Conservation (phyloP, 2,113 vertebrate species). For the Cervus canadensis region DNA sequence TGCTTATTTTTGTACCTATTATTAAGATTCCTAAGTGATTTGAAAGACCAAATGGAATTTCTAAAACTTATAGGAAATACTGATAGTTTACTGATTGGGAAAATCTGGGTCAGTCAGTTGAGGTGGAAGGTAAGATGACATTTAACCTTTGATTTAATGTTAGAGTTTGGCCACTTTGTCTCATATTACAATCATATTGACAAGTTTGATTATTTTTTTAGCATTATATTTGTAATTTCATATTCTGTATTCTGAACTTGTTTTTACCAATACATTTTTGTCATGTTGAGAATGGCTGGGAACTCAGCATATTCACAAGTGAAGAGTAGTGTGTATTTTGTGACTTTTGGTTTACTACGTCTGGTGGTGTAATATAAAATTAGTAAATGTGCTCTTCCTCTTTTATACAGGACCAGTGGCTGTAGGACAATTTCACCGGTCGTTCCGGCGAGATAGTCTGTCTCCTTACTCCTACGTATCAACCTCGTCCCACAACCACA, state of each 20-base stretch:
- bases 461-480: conserved; percentile 74
- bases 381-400: conserved; percentile 50
- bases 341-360: background rate
- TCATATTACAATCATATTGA: background rate
- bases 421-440: conserved; percentile 71
- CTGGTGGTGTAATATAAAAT: background rate
- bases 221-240: background rate
- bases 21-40: conserved; percentile 12
- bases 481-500: conserved; percentile 68
- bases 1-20: background rate
- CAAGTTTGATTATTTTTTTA: conserved; percentile 27
- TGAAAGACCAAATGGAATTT: conserved; percentile 33
- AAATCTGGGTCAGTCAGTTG: conserved; percentile 8
- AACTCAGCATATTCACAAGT: background rate
- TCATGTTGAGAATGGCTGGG: conserved; percentile 30
- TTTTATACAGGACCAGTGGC: conserved; percentile 72
- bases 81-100: background rate
- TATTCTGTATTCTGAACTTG: conserved; percentile 31
- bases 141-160: conserved; percentile 39
- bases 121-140: conserved; percentile 10
- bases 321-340: background rate
- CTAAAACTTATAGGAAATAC: background rate
- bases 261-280: conserved; percentile 32
- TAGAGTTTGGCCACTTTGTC: conserved; percentile 12
- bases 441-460: conserved; percentile 67